Percentiles rank a stretch among this genome's conserved stretches.
Conservation (phyloP, 2,888 invertebrate species). For the Maniola hyperantus region DNA sequence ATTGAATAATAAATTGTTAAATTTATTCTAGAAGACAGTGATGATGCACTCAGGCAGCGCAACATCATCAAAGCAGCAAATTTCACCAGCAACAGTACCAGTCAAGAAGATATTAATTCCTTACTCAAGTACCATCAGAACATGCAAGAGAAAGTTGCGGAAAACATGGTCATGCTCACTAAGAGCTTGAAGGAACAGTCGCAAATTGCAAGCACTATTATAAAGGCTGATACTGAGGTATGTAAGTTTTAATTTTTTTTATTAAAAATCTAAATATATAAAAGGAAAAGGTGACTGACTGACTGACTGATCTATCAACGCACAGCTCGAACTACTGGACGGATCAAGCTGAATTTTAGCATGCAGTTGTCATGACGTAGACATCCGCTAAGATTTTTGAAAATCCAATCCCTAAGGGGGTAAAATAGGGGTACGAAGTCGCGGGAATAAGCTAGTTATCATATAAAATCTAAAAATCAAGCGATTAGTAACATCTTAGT, state of each 20-base stretch:
- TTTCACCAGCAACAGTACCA: slow-evolving; percentile 70
- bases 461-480: too few species aligned
- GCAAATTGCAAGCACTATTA: slow-evolving; percentile 93
- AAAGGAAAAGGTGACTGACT: too few species aligned
- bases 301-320: too few species aligned
- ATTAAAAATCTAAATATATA: too few species aligned
- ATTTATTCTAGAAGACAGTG: slow-evolving; percentile 60
- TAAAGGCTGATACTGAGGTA: slow-evolving; percentile 94
- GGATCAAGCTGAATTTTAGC: too few species aligned
- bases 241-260: slow-evolving; percentile 25
- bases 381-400: too few species aligned
- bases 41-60: slow-evolving; percentile 78
- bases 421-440: too few species aligned
- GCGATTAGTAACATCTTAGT: too few species aligned
- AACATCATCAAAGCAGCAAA: slow-evolving; percentile 78
- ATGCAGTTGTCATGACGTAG: too few species aligned
- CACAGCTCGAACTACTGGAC: too few species aligned
- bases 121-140: slow-evolving; percentile 93
- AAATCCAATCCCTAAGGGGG: too few species aligned
- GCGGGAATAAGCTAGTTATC: too few species aligned
- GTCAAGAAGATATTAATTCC: slow-evolving; percentile 89
- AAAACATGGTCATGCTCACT: slow-evolving; percentile 95
- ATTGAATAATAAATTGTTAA: background rate
- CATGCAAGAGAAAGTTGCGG: slow-evolving; percentile 95
- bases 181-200: slow-evolving; percentile 95